These are phyloP conservation scores for Calephelis virginiensis DNA, from an alignment of 1,140 invertebrate genomes.

Conservation along the genomic window DNA sequence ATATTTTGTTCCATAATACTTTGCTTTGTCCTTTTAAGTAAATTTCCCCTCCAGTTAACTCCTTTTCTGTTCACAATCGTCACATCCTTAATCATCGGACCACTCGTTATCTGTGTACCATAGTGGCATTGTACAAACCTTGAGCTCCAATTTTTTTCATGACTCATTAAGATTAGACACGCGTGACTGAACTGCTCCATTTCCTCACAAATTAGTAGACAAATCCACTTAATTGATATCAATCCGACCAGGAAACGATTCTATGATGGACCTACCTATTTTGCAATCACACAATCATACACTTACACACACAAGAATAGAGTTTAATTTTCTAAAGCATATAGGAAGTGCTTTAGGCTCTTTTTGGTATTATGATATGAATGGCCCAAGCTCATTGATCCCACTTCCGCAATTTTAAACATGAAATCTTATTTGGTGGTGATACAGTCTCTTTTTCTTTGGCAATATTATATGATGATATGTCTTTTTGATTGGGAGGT, in stretches of 20 bases:
- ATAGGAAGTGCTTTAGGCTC: slow-evolving; percentile 33
- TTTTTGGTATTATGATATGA: slow-evolving; percentile 46
- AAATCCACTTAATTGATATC: slow-evolving; percentile 69
- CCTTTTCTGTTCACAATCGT: too few relatives aligned
- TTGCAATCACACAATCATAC: slow-evolving; percentile 19
- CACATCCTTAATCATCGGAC: not conserved
- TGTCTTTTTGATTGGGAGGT: slow-evolving; percentile 31
- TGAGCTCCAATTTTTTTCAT: slow-evolving; percentile 2
- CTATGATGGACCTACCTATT: slow-evolving; percentile 39
- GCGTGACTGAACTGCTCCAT: slow-evolving; percentile 59
- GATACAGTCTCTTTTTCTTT: slow-evolving; percentile 37
- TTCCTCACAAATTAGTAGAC: slow-evolving; percentile 69
- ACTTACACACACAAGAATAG: slow-evolving; percentile 22
- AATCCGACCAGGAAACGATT: slow-evolving; percentile 66
- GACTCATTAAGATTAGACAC: slow-evolving; percentile 38
- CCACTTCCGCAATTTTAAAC: slow-evolving; percentile 50
- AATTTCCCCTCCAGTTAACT: too few relatives aligned
- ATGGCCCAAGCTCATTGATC: slow-evolving; percentile 72
- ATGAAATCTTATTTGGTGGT: slow-evolving; percentile 32
- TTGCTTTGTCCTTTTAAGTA: too few relatives aligned
- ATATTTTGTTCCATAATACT: too few relatives aligned
- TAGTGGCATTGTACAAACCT: not conserved
- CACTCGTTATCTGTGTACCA: not conserved
- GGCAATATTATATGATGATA: slow-evolving; percentile 29
- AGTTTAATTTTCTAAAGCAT: slow-evolving; percentile 26